phyloP scores from a whole-genome alignment of 2,113 vertebrate species.

The Sinocyclocheilus grahami region DNA sequence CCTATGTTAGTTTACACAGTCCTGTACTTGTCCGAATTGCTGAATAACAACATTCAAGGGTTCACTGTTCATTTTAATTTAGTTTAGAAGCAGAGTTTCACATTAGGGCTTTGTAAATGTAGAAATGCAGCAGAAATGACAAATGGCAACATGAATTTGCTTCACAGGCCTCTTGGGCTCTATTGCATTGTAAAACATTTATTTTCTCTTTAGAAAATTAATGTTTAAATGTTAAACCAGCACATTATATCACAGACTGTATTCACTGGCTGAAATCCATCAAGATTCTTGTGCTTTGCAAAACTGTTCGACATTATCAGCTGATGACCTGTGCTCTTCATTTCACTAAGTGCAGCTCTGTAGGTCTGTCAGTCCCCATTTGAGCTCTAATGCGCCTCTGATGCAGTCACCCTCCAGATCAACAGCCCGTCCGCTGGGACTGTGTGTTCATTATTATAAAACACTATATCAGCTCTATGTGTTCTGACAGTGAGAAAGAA shows the following conservation, averaged over 20 bases:
- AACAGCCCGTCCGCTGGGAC: neutral
- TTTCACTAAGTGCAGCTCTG: constrained; percentile 28
- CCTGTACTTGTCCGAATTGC: neutral
- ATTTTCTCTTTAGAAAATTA: neutral
- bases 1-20: neutral
- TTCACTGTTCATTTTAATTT: constrained; percentile 4
- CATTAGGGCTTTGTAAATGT: constrained; percentile 6
- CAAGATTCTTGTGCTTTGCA: neutral
- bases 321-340: constrained; percentile 1
- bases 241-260: neutral
- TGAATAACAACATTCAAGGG: neutral
- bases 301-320: neutral
- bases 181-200: neutral
- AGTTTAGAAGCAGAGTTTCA: neutral
- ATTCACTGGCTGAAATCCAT: neutral
- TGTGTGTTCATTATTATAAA: constrained; percentile 5
- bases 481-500: constrained; percentile 27
- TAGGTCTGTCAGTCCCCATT: constrained; percentile 19
- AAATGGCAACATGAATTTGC: constrained; percentile 9
- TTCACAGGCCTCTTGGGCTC: neutral
- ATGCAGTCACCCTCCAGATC: neutral
- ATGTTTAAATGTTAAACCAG: constrained; percentile 8
- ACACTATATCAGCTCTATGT: neutral
- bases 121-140: constrained; percentile 9
- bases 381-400: constrained; percentile 6